These are phyloP conservation scores for Apus apus DNA, from an alignment of 2,113 vertebrate genomes.

Conservation along the genomic window DNA sequence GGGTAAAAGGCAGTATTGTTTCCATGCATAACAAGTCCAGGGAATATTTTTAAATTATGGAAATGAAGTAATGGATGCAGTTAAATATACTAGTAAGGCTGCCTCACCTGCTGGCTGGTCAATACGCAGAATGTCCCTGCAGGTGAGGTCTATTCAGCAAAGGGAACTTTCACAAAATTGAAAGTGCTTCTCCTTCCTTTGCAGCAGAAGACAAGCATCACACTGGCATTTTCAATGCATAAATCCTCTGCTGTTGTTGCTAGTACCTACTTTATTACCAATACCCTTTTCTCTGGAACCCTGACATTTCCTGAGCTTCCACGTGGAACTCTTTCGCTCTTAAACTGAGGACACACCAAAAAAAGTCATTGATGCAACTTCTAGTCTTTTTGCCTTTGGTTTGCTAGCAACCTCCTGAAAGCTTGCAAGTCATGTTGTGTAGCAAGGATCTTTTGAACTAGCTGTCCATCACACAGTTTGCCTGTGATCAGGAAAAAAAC, in stretches of 20 bases:
- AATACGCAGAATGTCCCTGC: not conserved
- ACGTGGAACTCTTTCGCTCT: not conserved
- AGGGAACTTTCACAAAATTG: not conserved
- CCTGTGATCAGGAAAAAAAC: not conserved
- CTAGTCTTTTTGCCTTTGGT: not conserved
- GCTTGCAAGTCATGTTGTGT: fast-evolving
- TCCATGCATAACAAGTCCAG: not conserved
- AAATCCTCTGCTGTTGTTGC: not conserved
- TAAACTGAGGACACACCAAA: not conserved
- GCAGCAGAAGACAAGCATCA: not conserved
- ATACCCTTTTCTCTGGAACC: not conserved
- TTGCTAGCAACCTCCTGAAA: not conserved
- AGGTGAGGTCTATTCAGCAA: not conserved
- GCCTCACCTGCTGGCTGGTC: not conserved
- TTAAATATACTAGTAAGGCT: not conserved
- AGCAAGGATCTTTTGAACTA: not conserved
- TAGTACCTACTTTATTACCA: not conserved
- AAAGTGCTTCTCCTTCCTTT: not conserved
- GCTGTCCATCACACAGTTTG: not conserved
- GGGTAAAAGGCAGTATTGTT: not conserved
- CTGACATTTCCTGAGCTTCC: not conserved
- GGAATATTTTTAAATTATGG: not conserved
- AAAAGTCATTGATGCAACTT: not conserved
- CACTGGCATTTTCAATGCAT: not conserved
- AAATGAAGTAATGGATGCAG: not conserved